Evolutionary conservation across 2,888 invertebrate genomes (phyloP), one percentile per base, ranked within the genome.

Genomic region (Nomada ruficornis): DNA sequence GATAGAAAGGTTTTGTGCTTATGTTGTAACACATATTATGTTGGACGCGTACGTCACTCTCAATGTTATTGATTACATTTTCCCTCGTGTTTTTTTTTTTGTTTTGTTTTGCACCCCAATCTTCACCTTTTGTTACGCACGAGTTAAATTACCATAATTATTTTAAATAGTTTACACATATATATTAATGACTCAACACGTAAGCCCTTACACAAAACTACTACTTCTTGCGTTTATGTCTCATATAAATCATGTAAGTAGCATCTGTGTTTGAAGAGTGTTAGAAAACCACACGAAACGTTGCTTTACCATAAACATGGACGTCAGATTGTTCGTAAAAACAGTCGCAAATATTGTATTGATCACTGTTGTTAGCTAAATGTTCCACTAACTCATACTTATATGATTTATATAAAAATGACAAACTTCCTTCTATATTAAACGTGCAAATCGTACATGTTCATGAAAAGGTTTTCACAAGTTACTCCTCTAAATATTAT

Each of bases 21-120:
- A 23, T 50, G 11, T 20, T 55, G 36, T 77, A 50, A 74, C 44
- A 72, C 74, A 77, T 63, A 81, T 52, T 63, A 81, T 52, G 54
- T 71, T 86, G 84, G 54, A 84, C 76, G 74, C 44, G 77, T 86
- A 76, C 79, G 80, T 77, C 84, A 72, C 72, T 47, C 67, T 75
- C 71, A 57, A 36, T 72, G 59, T 64, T 78, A 78, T 44, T 47
- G 57, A 26, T 80, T 80, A 79, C 52, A 72, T 74, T 36, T 79
- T 72, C 57, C 73, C 55, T 60, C 44, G 29, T 52, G 11, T 29
- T 71, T 67, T 59, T 67, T 54, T 47, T n/a, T 15, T 75, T 69
- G 78, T 71, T 36, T 13, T 29, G 55, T 15, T 65, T 59, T 71
- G 1, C 36, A 36, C 36, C 36, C 36, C 36, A 36, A 36, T 36